These are phyloP conservation scores for Coenonympha glycerion DNA, from an alignment of 2,888 invertebrate species.

Conservation along the genomic window DNA sequence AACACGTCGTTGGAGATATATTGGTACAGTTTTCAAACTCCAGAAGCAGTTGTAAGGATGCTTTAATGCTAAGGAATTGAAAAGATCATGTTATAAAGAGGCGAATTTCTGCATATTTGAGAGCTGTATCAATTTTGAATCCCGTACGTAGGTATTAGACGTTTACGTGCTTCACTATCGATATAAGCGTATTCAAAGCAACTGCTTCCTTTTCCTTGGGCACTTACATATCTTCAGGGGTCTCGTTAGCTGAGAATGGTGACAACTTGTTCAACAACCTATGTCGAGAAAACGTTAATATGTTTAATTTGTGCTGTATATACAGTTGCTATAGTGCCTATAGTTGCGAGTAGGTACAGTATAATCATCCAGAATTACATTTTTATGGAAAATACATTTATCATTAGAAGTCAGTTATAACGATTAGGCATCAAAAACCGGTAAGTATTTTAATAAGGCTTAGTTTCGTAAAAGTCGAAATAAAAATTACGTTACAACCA, in stretches of 20 bases:
- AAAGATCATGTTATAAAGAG: too few species aligned
- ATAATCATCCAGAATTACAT: too few species aligned
- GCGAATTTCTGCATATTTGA: too few species aligned
- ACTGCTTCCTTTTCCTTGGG: slow-evolving; percentile 34
- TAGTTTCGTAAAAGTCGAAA: too few species aligned
- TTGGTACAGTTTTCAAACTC: slow-evolving; percentile 31
- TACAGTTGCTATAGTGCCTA: neutral
- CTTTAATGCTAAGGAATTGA: too few species aligned
- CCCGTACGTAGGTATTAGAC: slow-evolving; percentile 40
- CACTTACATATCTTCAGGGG: slow-evolving; percentile 70
- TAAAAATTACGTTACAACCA: too few species aligned
- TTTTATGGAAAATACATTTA: too few species aligned
- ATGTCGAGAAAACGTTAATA: slow-evolving; percentile 21
- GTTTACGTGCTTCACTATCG: slow-evolving; percentile 51
- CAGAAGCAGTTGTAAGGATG: too few species aligned
- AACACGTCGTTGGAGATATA: slow-evolving; percentile 13
- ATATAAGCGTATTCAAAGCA: slow-evolving; percentile 54
- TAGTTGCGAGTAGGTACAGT: too few species aligned
- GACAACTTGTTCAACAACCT: slow-evolving; percentile 73
- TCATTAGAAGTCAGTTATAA: too few species aligned
- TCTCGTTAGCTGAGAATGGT: slow-evolving; percentile 61
- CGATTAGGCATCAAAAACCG: too few species aligned
- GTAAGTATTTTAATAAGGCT: too few species aligned
- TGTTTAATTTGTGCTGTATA: slow-evolving; percentile 10
- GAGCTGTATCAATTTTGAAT: slow-evolving; percentile 31